phyloP scores from a whole-genome alignment of 2,797 vertebrate species.

The Lutjanus campechanus region DNA sequence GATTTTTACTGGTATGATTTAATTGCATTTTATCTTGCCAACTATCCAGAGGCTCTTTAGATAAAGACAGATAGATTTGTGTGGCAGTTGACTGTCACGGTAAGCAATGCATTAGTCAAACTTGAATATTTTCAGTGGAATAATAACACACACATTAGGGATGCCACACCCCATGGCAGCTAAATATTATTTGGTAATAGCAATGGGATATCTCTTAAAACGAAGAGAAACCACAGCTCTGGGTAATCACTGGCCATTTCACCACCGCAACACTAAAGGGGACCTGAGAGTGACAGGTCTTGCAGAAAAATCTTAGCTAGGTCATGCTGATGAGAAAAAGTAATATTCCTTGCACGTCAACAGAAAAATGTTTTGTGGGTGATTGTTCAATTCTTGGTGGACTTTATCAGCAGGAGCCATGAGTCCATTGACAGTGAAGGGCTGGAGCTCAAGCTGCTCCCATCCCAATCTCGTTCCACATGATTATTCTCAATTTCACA shows the following conservation, averaged over 20 bases:
- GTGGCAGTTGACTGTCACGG: constrained; percentile 47
- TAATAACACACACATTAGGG: constrained; percentile 40
- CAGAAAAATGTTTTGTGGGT: constrained; percentile 50
- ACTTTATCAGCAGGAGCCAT: constrained; percentile 76
- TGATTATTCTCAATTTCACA: constrained; percentile 89
- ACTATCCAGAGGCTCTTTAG: constrained; percentile 40
- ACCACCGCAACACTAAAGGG: constrained; percentile 12
- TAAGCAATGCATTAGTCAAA: constrained; percentile 37
- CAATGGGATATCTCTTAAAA: constrained; percentile 37
- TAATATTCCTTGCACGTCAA: constrained; percentile 48
- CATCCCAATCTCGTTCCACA: constrained; percentile 84
- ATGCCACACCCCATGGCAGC: constrained; percentile 45
- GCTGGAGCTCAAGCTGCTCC: constrained; percentile 81
- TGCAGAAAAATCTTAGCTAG: constrained; percentile 3
- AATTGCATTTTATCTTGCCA: constrained; percentile 44
- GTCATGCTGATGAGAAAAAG: constrained; percentile 39
- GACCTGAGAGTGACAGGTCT: neutral
- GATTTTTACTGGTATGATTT: constrained; percentile 12
- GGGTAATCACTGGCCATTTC: constrained; percentile 19
- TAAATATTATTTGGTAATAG: constrained; percentile 30
- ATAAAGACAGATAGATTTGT: constrained; percentile 35
- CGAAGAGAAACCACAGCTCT: constrained; percentile 22
- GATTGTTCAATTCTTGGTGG: constrained; percentile 66
- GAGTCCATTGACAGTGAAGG: constrained; percentile 70
- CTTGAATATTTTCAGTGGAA: neutral